Base-by-base conservation (phyloP, 2,113 vertebrate species). In the Tychaedon coryphoeus region DNA sequence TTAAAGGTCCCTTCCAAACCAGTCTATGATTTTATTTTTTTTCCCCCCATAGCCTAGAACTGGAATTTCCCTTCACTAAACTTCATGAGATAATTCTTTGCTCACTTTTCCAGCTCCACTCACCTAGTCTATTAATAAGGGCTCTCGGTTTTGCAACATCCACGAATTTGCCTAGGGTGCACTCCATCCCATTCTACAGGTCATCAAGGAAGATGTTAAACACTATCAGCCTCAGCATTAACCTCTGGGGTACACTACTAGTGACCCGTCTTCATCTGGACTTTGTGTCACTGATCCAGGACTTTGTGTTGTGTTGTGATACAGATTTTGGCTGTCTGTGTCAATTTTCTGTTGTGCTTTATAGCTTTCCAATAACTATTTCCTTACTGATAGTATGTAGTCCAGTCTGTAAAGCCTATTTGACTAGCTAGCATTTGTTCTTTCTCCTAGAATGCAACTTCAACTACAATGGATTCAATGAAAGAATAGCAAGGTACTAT, bases 101-200 rank as follows among this genome's bases (percentile, higher is more conserved):
- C 5, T 26, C 9, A 7, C 77, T 62, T 29, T 79, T 8, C 9
- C 24, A 91, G 19, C 4, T 25, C 61, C 19, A 19, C 7, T 15
- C 16, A 57, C 36, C 15, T 33, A 9, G 12, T 40, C 45, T 43
- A 7, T 62, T 48, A 65, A 47, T 34, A 6, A 34, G 8, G 8
- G 5, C 10, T 61, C 14, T 28, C 38, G 10, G 5, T 61, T 66
- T 73, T 70, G 4, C 29, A 34, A 29, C 36, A 8, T 22, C 10
- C 51, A 17, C 2, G 8, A 70, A 20, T 42, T 54, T 47, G 12
- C 29, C 1, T 2, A 36, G 3, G 14, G 3, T 36, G 28, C 2
- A 16, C 14, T 62, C 11, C 12, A 26, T 53, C 9, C 8, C 5
- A 6, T 23, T 3, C 4, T 29, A 33, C 36, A 51, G 14, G 14